These are phyloP conservation scores for Ellobium chinense DNA, from an alignment of 2,888 invertebrate genomes.

Conservation along the genomic window DNA sequence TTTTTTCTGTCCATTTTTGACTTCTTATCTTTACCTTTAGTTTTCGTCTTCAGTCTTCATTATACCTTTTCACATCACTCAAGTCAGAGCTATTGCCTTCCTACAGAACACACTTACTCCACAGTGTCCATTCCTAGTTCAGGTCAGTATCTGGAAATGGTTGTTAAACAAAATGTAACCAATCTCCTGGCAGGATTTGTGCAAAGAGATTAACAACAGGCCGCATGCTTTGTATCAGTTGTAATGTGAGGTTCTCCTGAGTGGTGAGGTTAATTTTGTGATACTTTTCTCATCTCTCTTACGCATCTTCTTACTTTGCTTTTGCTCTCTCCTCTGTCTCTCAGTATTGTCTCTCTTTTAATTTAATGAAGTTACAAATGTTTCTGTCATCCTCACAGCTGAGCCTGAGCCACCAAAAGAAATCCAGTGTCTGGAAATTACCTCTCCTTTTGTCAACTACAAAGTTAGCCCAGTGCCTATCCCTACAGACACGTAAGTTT, in stretches of 20 bases:
- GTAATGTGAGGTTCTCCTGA: neutral
- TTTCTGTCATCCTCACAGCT: constrained; percentile 53
- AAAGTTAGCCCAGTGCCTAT: constrained; percentile 77
- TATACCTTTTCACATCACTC: no score
- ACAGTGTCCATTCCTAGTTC: no score
- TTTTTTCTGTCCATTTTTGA: no score
- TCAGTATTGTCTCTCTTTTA: constrained; percentile 11
- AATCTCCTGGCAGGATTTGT: no score
- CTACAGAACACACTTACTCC: no score
- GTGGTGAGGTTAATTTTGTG: neutral
- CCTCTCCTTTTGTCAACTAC: constrained; percentile 78
- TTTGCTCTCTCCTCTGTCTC: neutral
- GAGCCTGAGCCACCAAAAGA: constrained; percentile 71
- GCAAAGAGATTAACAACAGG: no score
- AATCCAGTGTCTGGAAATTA: constrained; percentile 76
- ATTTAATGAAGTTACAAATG: neutral
- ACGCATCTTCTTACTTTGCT: neutral
- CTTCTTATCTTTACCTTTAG: no score
- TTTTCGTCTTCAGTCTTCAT: no score
- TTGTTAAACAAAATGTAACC: no score
- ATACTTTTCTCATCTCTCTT: neutral
- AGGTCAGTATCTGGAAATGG: no score
- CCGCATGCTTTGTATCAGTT: no score
- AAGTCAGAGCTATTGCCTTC: no score
- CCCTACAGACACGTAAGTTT: constrained; percentile 76